Conservation (phyloP, 2,888 invertebrate genomes). For the Odiellus spinosus region DNA sequence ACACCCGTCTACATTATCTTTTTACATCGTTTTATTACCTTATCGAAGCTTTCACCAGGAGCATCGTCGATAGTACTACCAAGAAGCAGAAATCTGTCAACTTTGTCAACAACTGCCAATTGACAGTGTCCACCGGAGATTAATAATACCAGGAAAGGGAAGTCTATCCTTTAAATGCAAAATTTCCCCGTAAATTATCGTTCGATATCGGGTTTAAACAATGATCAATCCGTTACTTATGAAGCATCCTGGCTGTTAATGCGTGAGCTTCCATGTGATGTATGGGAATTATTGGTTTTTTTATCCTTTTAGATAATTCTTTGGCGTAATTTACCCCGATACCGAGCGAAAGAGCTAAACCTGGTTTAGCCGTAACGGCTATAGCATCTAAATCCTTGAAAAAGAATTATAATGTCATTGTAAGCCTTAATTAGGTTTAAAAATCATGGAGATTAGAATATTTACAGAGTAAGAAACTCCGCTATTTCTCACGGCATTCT, state of each 20-base stretch:
- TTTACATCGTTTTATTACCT: slow-evolving; percentile 39
- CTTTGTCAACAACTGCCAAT: slow-evolving; percentile 31
- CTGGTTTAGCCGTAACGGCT: slow-evolving; percentile 80
- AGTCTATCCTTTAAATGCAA: slow-evolving; percentile 29
- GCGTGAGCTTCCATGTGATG: slow-evolving; percentile 99
- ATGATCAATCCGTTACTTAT: too few relatives aligned
- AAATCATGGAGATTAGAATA: too few relatives aligned
- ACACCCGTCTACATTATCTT: background rate
- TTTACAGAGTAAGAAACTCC: slow-evolving; percentile 28
- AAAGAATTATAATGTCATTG: background rate
- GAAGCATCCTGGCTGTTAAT: slow-evolving; percentile 60
- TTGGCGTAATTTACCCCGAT: slow-evolving; percentile 56
- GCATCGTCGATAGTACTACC: slow-evolving; percentile 68
- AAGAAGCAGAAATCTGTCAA: slow-evolving; percentile 59
- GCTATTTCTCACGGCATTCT: slow-evolving; percentile 46
- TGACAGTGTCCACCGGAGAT: slow-evolving; percentile 84
- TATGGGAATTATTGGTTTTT: slow-evolving; percentile 66
- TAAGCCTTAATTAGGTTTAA: too few relatives aligned
- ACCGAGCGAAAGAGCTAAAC: slow-evolving; percentile 55
- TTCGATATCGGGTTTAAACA: too few relatives aligned
- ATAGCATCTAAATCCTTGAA: slow-evolving; percentile 62
- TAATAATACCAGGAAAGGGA: slow-evolving; percentile 74
- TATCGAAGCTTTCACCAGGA: slow-evolving; percentile 86
- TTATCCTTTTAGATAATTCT: slow-evolving; percentile 22
- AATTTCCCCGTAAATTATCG: too few relatives aligned